A percentile compares a stretch with the other conserved stretches of the same genome.
phyloP scores from a whole-genome alignment of 2,797 vertebrate genomes.

The Hydrolagus colliei region DNA sequence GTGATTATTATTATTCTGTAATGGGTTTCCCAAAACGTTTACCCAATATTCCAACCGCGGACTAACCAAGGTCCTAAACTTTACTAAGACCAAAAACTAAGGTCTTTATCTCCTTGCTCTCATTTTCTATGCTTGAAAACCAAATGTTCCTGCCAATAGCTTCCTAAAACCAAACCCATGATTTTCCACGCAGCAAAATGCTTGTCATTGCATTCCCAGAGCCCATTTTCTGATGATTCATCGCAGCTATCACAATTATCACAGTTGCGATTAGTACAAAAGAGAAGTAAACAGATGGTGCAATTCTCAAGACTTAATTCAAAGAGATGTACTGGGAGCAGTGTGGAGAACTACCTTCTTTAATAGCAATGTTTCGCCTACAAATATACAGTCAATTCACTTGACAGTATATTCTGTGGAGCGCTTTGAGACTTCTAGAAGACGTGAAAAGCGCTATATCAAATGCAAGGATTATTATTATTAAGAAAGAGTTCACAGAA shows the following conservation, averaged over 20 bases:
- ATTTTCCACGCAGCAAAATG: too few species aligned
- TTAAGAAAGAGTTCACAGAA: slow-evolving; percentile 17
- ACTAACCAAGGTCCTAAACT: too few species aligned
- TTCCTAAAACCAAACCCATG: slow-evolving; percentile 7
- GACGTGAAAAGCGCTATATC: too few species aligned
- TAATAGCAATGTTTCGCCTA: slow-evolving; percentile 1
- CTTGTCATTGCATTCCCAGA: too few species aligned
- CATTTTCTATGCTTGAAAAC: background rate
- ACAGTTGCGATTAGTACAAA: slow-evolving; percentile 25
- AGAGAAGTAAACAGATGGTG: slow-evolving; percentile 28
- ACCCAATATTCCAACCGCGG: too few species aligned
- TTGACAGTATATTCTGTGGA: too few species aligned
- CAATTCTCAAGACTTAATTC: slow-evolving; percentile 25
- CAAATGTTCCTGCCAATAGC: slow-evolving; percentile 6
- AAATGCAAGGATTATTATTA: too few species aligned
- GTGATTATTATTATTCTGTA: too few species aligned
- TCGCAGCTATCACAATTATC: slow-evolving; percentile 29
- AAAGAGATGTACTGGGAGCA: slow-evolving; percentile 23
- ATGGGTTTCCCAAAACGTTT: too few species aligned
- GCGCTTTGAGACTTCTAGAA: too few species aligned
- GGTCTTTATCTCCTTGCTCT: background rate
- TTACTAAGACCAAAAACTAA: background rate
- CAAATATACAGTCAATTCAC: too few species aligned
- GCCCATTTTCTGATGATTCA: slow-evolving; percentile 23
- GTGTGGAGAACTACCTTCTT: background rate